These are phyloP conservation scores for Eupeodes latifasciatus DNA, from an alignment of 2,888 invertebrate genomes.

Conservation along the genomic window DNA sequence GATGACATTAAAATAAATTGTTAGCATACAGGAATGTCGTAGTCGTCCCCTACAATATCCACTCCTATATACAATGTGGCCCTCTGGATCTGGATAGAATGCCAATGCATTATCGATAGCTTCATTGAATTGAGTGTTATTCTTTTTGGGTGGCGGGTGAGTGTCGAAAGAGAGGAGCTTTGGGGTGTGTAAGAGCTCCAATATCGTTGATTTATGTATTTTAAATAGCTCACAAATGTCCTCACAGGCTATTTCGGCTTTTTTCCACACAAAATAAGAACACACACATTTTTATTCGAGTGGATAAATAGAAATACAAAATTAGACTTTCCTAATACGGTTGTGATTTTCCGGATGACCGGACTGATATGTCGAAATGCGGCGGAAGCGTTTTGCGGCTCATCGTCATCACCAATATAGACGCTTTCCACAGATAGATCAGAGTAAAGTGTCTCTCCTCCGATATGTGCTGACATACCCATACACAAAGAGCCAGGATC, in stretches of 20 bases:
- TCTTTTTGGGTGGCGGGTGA: neutral
- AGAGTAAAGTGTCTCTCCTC: constrained; percentile 42
- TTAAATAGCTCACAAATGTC: constrained; percentile 54
- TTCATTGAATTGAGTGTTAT: constrained; percentile 48
- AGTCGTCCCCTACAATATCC: constrained; percentile 1
- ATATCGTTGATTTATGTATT: constrained; percentile 65
- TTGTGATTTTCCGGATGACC: constrained; percentile 72
- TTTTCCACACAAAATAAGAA: neutral
- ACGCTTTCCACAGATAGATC: constrained; percentile 44
- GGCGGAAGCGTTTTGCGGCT: constrained; percentile 72
- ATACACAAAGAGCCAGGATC: constrained; percentile 15
- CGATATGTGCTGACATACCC: neutral
- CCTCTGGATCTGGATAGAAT: constrained; percentile 17
- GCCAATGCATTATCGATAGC: constrained; percentile 41
- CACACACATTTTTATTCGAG: neutral
- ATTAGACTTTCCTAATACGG: constrained; percentile 68
- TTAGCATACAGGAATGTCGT: constrained; percentile 48
- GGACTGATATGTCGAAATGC: constrained; percentile 65
- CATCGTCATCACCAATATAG: constrained; percentile 40
- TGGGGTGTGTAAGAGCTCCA: neutral
- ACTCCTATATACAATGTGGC: constrained; percentile 33
- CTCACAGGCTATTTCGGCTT: constrained; percentile 1
- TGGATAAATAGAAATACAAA: constrained; percentile 34
- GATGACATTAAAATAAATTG: constrained; percentile 72
- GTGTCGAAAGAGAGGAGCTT: neutral